These are phyloP conservation scores for Lasioglossum villosulum DNA, from an alignment of 2,888 invertebrate genomes.

Conservation along the genomic window DNA sequence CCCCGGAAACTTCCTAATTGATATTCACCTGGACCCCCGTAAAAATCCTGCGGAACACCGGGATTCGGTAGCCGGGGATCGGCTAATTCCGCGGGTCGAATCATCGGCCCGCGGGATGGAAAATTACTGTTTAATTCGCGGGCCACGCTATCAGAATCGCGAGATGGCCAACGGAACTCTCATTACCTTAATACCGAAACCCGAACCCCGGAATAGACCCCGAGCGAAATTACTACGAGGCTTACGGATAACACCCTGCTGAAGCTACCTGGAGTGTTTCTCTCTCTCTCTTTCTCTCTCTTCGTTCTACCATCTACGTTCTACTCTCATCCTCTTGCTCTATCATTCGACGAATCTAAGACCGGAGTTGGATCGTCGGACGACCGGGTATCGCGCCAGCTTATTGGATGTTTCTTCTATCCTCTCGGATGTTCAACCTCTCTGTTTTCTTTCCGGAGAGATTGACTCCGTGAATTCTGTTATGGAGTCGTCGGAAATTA, in stretches of 20 bases:
- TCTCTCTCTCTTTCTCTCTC: neutral
- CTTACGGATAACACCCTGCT: slow-evolving; percentile 60
- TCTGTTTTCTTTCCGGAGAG: slow-evolving; percentile 17
- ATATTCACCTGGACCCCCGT: slow-evolving; percentile 39
- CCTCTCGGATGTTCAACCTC: neutral
- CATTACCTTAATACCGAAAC: slow-evolving; percentile 64
- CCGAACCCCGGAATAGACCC: slow-evolving; percentile 34
- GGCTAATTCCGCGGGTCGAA: slow-evolving; percentile 56
- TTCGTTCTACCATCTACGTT: neutral
- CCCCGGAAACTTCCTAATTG: slow-evolving; percentile 60
- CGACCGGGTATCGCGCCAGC: slow-evolving; percentile 11
- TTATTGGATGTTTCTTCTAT: slow-evolving; percentile 35
- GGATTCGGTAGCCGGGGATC: neutral
- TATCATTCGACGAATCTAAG: slow-evolving; percentile 27
- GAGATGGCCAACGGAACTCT: slow-evolving; percentile 53
- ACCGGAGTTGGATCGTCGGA: slow-evolving; percentile 36
- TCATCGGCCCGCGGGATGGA: slow-evolving; percentile 50
- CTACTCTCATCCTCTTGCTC: neutral
- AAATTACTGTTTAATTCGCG: slow-evolving; percentile 63
- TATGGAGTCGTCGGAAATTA: slow-evolving; percentile 29
- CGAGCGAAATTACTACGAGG: slow-evolving; percentile 61
- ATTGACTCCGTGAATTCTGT: slow-evolving; percentile 17
- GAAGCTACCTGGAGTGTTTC: slow-evolving; percentile 29
- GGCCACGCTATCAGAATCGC: slow-evolving; percentile 38
- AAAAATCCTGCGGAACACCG: neutral